A percentile compares a stretch with the other conserved stretches of the same genome.
Conservation (phyloP, 1,140 invertebrate genomes). For the Drosophila micromelanica region DNA sequence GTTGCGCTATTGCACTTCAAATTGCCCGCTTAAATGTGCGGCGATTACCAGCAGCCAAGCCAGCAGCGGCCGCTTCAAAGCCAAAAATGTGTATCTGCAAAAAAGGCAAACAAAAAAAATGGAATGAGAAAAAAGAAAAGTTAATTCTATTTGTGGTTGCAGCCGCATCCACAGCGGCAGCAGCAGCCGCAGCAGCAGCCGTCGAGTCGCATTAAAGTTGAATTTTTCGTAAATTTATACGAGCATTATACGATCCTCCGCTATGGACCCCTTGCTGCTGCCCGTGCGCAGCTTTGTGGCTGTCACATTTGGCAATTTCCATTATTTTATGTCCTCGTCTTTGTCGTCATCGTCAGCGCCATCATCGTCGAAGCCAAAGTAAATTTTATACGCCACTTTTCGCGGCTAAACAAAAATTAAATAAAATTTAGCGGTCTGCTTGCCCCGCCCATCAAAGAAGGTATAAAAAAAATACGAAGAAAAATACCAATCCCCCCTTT, state of each 20-base stretch:
- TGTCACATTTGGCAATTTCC: conserved; percentile 81
- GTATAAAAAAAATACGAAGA: not conserved
- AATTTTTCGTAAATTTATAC: conserved; percentile 77
- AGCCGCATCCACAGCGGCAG: conserved; percentile 35
- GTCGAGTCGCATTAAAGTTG: conserved; percentile 65
- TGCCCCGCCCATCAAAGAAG: conserved; percentile 36
- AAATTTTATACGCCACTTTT: conserved; percentile 83
- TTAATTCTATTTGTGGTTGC: conserved; percentile 78
- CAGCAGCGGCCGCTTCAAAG: conserved; percentile 37
- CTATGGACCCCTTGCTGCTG: conserved; percentile 19
- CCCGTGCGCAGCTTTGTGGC: conserved; percentile 68
- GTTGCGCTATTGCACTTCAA: conserved; percentile 61
- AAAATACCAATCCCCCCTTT: conserved; percentile 32
- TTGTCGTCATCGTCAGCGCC: conserved; percentile 43
- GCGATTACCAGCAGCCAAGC: conserved; percentile 72
- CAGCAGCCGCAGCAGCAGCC: conserved; percentile 26
- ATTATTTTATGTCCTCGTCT: conserved; percentile 76
- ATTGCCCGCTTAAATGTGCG: conserved; percentile 76
- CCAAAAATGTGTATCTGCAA: conserved; percentile 17
- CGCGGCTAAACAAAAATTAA: conserved; percentile 82
- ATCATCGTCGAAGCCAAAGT: conserved; percentile 69
- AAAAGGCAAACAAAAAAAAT: not conserved
- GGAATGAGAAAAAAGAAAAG: conserved; percentile 44
- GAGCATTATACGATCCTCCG: conserved; percentile 73
- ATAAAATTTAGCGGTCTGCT: conserved; percentile 81